These are phyloP conservation scores for Albula glossodonta DNA, from an alignment of 2,113 vertebrate genomes.

Conservation along the genomic window DNA sequence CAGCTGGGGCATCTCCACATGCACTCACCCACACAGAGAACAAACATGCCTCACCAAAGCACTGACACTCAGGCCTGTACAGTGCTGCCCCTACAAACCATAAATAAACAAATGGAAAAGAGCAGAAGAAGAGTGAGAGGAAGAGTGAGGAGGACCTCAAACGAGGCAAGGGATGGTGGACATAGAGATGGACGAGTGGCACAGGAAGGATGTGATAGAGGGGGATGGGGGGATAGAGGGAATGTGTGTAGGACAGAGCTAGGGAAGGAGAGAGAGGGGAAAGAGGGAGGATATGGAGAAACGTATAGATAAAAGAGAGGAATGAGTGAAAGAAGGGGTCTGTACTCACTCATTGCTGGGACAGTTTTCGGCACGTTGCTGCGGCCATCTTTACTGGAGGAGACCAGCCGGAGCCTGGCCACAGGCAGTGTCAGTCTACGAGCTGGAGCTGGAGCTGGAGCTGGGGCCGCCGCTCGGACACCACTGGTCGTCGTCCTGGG, in stretches of 20 bases:
- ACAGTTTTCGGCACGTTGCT: not conserved
- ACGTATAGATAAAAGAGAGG: no score
- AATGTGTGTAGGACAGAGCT: not conserved
- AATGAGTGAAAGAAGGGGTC: not conserved
- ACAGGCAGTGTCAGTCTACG: constrained; percentile 38
- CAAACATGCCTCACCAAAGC: not conserved
- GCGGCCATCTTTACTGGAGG: not conserved
- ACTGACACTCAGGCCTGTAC: no score
- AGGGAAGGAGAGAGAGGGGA: not conserved
- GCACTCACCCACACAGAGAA: not conserved
- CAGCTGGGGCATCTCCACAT: not conserved
- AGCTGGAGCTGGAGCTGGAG: constrained; percentile 38
- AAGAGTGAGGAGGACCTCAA: not conserved
- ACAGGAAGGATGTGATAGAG: no score
- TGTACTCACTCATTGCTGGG: not conserved
- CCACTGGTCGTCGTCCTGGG: constrained; percentile 49
- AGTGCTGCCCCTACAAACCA: no score
- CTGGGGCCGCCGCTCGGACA: constrained; percentile 37
- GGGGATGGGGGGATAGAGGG: no score
- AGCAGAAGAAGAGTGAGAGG: not conserved
- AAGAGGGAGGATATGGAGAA: not conserved
- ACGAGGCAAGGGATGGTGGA: no score
- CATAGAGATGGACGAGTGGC: no score
- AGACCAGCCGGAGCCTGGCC: constrained; percentile 37
- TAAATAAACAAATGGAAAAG: no score